phyloP scores from a whole-genome alignment of 2,888 invertebrate genomes.

The Nephrotoma flavescens region DNA sequence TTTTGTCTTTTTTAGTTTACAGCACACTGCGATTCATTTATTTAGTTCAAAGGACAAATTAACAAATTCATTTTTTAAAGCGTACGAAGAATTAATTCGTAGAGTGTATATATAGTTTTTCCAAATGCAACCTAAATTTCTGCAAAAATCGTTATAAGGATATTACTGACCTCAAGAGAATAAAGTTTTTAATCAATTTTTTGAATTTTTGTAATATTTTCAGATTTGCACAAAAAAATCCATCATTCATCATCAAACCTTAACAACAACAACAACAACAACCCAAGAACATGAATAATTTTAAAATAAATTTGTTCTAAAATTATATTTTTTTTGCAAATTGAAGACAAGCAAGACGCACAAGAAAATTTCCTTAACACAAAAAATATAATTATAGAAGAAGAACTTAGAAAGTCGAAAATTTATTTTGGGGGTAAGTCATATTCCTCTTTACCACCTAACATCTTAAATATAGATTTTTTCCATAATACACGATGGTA shows the following conservation, averaged over 20 bases:
- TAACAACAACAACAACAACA: not conserved
- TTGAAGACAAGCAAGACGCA: not conserved
- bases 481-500: not conserved
- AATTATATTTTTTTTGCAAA: not conserved
- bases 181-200: not conserved
- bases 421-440: not conserved
- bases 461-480: not conserved
- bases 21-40: no score
- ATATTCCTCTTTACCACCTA: not conserved
- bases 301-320: not conserved
- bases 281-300: not conserved
- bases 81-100: no score
- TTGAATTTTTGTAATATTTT: not conserved
- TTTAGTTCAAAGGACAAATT: no score
- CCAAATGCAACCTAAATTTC: no score
- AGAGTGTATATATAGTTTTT: no score
- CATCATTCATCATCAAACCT: not conserved
- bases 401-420: not conserved
- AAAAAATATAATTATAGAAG: not conserved
- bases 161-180: not conserved
- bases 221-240: not conserved
- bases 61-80: no score
- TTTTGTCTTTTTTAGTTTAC: no score
- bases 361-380: not conserved
- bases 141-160: no score